Percentiles rank a stretch among this genome's conserved stretches.
Evolutionary conservation across 1,140 invertebrate genomes (phyloP).

Genomic region (Drosophila saltans): DNA sequence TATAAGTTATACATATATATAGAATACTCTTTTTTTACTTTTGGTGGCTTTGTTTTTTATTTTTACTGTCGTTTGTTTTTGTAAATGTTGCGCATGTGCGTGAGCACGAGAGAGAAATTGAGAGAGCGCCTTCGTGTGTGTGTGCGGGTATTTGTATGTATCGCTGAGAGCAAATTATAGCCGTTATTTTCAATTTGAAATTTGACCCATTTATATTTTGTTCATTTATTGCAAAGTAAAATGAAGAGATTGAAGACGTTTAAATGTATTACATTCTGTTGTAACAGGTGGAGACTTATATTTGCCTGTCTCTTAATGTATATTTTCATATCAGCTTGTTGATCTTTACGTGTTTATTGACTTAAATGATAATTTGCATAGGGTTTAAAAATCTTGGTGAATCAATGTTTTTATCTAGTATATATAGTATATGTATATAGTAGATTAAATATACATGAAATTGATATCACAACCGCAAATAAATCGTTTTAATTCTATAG

Average conservation of each 20-base stretch:
- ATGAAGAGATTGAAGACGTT: not conserved
- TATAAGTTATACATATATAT: constrained; percentile 30
- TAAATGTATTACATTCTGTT: not conserved
- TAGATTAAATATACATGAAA: no score
- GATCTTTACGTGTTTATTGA: not conserved
- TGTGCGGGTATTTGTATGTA: not conserved
- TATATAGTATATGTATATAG: no score
- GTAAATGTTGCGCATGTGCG: constrained; percentile 69
- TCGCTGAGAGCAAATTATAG: not conserved
- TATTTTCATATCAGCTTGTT: not conserved
- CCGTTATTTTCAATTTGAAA: constrained; percentile 17
- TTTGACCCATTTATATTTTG: not conserved
- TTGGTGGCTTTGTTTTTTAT: constrained; percentile 20
- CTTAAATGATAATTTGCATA: not conserved
- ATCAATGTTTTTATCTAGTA: no score
- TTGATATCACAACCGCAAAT: no score
- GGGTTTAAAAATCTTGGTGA: not conserved
- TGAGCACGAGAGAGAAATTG: constrained; percentile 25
- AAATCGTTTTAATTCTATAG: no score
- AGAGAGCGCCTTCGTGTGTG: constrained; percentile 20
- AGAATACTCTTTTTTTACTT: constrained; percentile 11
- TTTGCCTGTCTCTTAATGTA: not conserved
- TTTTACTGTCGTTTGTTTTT: constrained; percentile 27
- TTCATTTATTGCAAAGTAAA: not conserved
- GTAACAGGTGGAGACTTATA: not conserved